Evolutionary conservation across 2,888 invertebrate species (phyloP), one percentile per base, ranked within the genome.

Genomic region (Caenorhabditis auriculariae): DNA sequence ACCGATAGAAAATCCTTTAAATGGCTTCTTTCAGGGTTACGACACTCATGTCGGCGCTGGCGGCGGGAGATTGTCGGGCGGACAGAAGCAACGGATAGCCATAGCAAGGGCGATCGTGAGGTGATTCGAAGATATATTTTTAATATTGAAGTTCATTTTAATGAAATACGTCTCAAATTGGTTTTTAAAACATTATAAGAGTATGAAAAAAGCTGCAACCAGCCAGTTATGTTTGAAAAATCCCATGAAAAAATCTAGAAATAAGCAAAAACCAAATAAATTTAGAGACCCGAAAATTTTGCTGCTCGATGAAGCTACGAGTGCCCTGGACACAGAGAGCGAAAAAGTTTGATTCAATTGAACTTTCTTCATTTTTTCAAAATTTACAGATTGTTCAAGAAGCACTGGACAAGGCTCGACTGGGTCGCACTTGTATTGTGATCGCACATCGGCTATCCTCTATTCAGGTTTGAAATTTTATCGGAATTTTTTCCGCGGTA

Each of bases 371-470:
- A 17, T 12, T n/a, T 41, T 12, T 49, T 54, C 48, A 19, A 23
- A 12, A 43, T 47, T 50, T 89, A 29, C 88, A 89, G 88, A 84
- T 90, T 47, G 91, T 92, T 0, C 91, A 92, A 84, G 89, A 89
- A 75, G 91, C 91, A 0, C 82, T 92, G 58, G 91, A 92, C 82
- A 86, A 87, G 70, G 91, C 91, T 0, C 87, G 89, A 77, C 86
- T 87, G 72, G 83, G 84, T 19, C 56, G 91, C 45, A 92, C 92
- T 0, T 90, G 90, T 76, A 88, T 92, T 38, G 89, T 90, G 43
- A 91, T 92, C 72, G 91, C 91, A 1, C 92, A 92, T 84, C 87
- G 91, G 4, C 85, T 92, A 52, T 88, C 90, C 17, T 91, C 91
- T 6, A 83, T 86, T 48, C 82, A 83, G 72, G 83, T 57, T 12